Evolutionary conservation across 2,113 vertebrate genomes (phyloP).

Genomic region (Chaenogobius annularis): DNA sequence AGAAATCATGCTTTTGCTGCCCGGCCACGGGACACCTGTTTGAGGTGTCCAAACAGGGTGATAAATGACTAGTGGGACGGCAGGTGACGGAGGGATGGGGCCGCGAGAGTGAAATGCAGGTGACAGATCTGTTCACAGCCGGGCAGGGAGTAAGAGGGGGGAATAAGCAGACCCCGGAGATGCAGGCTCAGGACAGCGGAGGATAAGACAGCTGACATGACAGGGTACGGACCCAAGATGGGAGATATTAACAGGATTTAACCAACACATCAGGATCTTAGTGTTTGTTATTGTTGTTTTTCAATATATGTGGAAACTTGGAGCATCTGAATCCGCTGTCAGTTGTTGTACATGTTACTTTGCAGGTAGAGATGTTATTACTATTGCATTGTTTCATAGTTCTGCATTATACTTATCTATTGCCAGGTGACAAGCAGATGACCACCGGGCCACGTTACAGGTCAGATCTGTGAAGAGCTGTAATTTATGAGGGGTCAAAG

Average conservation of each 20-base stretch:
- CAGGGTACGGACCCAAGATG: slow-evolving; percentile 1
- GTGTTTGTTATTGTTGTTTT: not conserved
- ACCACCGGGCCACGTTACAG: too few species aligned
- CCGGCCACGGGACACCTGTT: slow-evolving; percentile 27
- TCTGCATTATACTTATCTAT: too few species aligned
- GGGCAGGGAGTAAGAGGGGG: slow-evolving; percentile 24
- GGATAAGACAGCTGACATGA: slow-evolving; percentile 19
- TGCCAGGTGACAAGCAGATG: too few species aligned
- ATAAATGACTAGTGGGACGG: slow-evolving; percentile 74
- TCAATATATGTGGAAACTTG: too few species aligned
- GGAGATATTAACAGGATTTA: not conserved
- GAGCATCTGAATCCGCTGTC: not conserved
- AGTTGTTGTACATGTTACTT: not conserved
- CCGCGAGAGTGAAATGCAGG: slow-evolving; percentile 56
- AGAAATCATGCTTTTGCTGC: slow-evolving; percentile 76
- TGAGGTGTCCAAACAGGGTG: slow-evolving; percentile 64
- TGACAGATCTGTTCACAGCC: slow-evolving; percentile 53
- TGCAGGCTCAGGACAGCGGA: not conserved
- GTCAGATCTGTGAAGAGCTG: too few species aligned
- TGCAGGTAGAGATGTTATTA: too few species aligned
- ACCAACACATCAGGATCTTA: not conserved
- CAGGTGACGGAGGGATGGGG: slow-evolving; percentile 36
- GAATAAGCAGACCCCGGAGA: slow-evolving; percentile 19
- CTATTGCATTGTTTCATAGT: too few species aligned
- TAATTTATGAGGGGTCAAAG: too few species aligned